These are phyloP conservation scores for Rhinichthys osculus DNA, from an alignment of 2,797 vertebrate species.

Conservation along the genomic window DNA sequence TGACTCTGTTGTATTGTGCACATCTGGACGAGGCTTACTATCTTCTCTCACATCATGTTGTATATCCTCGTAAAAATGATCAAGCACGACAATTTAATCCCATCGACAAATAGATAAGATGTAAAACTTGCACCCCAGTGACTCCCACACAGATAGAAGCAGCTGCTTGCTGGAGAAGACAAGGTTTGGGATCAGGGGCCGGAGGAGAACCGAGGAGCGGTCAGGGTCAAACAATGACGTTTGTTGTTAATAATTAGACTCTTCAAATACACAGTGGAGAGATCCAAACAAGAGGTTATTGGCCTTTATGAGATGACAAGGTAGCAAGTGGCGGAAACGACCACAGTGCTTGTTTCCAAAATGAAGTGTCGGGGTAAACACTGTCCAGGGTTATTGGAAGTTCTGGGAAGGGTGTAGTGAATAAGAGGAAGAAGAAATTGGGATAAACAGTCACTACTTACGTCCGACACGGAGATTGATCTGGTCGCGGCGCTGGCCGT, in stretches of 20 bases:
- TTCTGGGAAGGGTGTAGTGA: constrained; percentile 6
- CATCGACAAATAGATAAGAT: constrained; percentile 30
- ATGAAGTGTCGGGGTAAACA: constrained; percentile 31
- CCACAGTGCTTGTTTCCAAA: constrained; percentile 26
- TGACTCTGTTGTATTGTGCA: constrained; percentile 28
- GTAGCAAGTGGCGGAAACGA: constrained; percentile 22
- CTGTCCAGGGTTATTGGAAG: constrained; percentile 24
- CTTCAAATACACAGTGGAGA: constrained; percentile 21
- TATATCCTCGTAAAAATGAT: constrained; percentile 40
- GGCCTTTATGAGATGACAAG: constrained; percentile 1
- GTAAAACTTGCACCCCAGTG: constrained; percentile 24
- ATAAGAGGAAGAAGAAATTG: not conserved
- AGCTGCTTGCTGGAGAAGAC: constrained; percentile 20
- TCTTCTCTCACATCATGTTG: constrained; percentile 54
- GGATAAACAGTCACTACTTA: constrained; percentile 78
- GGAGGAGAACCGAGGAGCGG: not conserved
- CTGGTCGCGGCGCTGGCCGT: constrained; percentile 90
- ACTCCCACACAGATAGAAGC: constrained; percentile 49
- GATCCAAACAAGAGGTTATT: constrained; percentile 38
- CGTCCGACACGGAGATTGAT: constrained; percentile 89
- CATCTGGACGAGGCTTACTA: constrained; percentile 50
- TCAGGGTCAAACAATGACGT: constrained; percentile 42
- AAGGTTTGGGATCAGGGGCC: not conserved
- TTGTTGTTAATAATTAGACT: constrained; percentile 54
- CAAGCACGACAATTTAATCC: constrained; percentile 43